Evolutionary conservation across 2,888 invertebrate genomes (phyloP).

Genomic region (Itoplectis maculator): DNA sequence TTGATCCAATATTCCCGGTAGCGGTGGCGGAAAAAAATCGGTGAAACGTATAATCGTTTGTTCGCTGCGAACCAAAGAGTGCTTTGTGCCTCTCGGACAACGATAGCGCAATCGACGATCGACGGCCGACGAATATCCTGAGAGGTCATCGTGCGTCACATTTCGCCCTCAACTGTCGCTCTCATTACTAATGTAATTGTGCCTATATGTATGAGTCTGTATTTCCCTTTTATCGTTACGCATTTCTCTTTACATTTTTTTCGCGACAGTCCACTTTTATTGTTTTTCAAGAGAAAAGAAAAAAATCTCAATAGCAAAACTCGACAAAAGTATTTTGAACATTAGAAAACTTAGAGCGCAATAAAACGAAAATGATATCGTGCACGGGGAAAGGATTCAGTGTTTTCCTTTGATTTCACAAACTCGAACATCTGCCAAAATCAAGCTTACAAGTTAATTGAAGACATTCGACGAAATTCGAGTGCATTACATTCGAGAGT

Average conservation of each 20-base stretch:
- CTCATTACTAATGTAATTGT: neutral
- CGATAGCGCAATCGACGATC: slow-evolving; percentile 17
- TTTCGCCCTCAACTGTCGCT: slow-evolving; percentile 4
- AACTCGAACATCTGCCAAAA: neutral
- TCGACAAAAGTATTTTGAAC: neutral
- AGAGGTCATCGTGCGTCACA: slow-evolving; percentile 30
- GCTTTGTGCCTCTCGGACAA: slow-evolving; percentile 19
- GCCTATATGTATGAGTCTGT: neutral
- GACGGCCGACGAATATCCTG: neutral
- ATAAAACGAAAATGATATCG: slow-evolving; percentile 1
- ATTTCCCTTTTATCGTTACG: neutral
- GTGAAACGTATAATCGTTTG: slow-evolving; percentile 66
- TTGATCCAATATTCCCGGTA: slow-evolving; percentile 12
- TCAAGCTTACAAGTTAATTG: neutral
- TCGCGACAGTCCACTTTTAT: neutral
- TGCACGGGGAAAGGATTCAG: neutral
- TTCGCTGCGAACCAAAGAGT: slow-evolving; percentile 37
- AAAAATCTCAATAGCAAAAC: neutral
- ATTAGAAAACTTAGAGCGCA: neutral
- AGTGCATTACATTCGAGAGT: neutral
- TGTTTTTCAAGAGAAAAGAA: neutral
- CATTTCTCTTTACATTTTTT: no score
- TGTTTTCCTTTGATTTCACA: slow-evolving; percentile 1
- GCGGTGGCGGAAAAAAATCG: slow-evolving; percentile 52
- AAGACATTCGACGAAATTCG: neutral